Conservation (phyloP, 2,113 vertebrate species). For the Pseudopipra pipra region DNA sequence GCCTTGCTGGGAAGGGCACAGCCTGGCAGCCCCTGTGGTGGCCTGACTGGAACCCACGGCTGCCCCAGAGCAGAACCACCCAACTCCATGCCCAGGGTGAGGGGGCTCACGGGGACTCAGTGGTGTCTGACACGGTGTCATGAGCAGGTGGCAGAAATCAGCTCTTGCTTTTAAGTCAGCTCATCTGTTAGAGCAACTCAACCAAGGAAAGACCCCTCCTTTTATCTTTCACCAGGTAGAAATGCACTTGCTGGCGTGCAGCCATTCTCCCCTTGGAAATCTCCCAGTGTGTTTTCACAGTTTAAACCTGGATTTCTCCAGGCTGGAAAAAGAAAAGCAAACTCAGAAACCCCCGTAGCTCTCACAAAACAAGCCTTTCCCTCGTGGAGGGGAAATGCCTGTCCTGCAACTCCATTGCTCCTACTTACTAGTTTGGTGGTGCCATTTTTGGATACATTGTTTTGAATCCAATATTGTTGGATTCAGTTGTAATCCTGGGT, state of each 20-base stretch:
- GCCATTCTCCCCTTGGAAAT: not conserved
- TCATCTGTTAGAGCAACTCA: not conserved
- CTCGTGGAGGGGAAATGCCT: not conserved
- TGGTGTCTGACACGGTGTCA: rapidly evolving
- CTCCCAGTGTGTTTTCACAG: not conserved
- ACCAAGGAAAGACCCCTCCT: not conserved
- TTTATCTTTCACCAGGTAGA: not conserved
- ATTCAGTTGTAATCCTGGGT: not conserved
- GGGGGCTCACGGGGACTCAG: rapidly evolving
- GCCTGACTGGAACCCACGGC: not conserved
- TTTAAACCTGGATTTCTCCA: not conserved
- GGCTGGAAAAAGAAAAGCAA: not conserved
- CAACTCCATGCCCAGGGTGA: rapidly evolving
- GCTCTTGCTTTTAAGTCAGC: not conserved
- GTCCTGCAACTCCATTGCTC: not conserved
- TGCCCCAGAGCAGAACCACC: rapidly evolving
- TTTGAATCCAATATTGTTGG: too few relatives aligned
- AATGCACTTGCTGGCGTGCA: not conserved
- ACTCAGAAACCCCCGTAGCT: not conserved
- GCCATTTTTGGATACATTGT: too few relatives aligned
- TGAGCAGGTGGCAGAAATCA: not conserved
- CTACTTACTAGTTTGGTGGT: not conserved
- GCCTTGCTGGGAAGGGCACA: not conserved
- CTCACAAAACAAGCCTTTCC: not conserved
- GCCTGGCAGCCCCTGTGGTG: not conserved